Conservation (phyloP, 2,113 vertebrate genomes). For the Trichomycterus rosablanca region DNA sequence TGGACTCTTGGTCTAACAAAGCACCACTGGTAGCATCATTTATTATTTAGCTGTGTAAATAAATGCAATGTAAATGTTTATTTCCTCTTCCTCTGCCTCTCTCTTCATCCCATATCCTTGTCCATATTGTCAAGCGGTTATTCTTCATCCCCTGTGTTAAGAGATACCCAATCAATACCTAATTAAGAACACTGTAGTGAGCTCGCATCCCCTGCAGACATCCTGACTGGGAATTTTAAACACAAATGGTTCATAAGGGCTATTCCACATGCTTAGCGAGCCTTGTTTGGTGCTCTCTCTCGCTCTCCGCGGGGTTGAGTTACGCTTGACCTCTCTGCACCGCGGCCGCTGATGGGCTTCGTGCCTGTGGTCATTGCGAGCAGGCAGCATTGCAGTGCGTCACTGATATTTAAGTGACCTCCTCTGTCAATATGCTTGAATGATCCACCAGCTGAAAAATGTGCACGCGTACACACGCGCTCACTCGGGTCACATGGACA, state of each 20-base stretch:
- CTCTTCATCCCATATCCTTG: background rate
- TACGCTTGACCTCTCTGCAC: slow-evolving; percentile 36
- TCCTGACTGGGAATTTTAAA: slow-evolving; percentile 53
- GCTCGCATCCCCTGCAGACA: slow-evolving; percentile 29
- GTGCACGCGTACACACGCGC: slow-evolving; percentile 26
- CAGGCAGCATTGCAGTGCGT: slow-evolving; percentile 18
- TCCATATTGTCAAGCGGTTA: slow-evolving; percentile 47
- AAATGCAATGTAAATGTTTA: slow-evolving; percentile 52
- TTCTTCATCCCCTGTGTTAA: slow-evolving; percentile 54
- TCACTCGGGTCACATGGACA: slow-evolving; percentile 6
- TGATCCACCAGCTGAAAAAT: slow-evolving; percentile 36
- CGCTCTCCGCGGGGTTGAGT: slow-evolving; percentile 31
- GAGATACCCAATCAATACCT: slow-evolving; percentile 69
- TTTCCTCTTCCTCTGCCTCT: slow-evolving; percentile 19
- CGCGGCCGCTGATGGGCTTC: slow-evolving; percentile 15
- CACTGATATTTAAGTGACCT: slow-evolving; percentile 48
- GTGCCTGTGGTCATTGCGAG: slow-evolving; percentile 41
- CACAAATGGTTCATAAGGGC: slow-evolving; percentile 51
- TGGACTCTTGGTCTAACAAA: slow-evolving; percentile 34
- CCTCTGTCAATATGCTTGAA: slow-evolving; percentile 35
- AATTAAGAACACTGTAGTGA: slow-evolving; percentile 48
- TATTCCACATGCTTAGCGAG: slow-evolving; percentile 8
- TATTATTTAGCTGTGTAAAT: slow-evolving; percentile 39
- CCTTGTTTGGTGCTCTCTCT: slow-evolving; percentile 39
- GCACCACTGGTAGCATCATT: slow-evolving; percentile 48